These are phyloP conservation scores for Aricia agestis DNA, from an alignment of 1,140 invertebrate genomes.

Conservation along the genomic window DNA sequence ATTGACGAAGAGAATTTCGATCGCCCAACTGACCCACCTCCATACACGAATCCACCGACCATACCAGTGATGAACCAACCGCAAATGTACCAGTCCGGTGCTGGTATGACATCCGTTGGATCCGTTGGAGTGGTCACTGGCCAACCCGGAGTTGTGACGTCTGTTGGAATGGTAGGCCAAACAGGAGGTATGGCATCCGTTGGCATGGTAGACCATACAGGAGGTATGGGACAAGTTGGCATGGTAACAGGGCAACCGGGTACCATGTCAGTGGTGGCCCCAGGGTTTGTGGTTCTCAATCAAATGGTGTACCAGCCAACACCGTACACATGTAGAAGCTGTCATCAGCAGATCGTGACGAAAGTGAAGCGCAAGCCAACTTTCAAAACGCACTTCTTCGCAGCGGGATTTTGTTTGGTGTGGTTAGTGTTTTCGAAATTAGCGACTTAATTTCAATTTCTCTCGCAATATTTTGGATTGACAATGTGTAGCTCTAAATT, in stretches of 20 bases:
- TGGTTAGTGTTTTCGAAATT: slow-evolving; percentile 5
- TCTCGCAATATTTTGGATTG: too few species aligned
- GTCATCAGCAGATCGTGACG: slow-evolving; percentile 12
- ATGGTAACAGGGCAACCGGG: neutral
- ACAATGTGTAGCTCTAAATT: too few species aligned
- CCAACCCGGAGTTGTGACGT: neutral
- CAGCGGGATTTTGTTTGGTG: neutral
- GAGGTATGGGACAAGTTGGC: too few species aligned
- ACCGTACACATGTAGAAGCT: slow-evolving; percentile 9
- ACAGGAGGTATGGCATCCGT: neutral
- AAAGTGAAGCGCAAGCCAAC: slow-evolving; percentile 12
- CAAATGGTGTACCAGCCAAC: slow-evolving; percentile 16
- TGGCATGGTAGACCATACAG: too few species aligned
- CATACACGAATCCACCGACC: neutral
- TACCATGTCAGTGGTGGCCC: slow-evolving; percentile 5
- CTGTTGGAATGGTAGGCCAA: too few species aligned
- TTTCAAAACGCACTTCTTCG: slow-evolving; percentile 16
- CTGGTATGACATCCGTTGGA: too few species aligned
- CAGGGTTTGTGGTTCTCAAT: neutral
- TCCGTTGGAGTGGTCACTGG: too few species aligned
- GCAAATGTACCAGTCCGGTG: neutral
- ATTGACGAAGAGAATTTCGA: neutral
- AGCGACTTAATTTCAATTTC: too few species aligned
- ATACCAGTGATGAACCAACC: neutral
- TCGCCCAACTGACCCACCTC: neutral